phyloP scores from a whole-genome alignment of 35 echinoderm and acorn worm genomes.

The Lytechinus pictus region DNA sequence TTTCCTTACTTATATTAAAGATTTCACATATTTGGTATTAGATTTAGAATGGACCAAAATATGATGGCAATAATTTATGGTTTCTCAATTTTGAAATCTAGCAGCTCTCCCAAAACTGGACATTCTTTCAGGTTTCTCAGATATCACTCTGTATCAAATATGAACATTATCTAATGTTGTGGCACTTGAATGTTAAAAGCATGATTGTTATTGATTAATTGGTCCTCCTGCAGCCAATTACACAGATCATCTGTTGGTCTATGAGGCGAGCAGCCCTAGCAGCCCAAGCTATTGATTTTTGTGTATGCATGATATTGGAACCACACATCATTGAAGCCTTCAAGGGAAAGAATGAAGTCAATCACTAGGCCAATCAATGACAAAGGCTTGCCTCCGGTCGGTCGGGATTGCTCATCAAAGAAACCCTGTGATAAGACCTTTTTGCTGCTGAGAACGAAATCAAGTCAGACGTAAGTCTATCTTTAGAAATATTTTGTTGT shows the following conservation, averaged over 20 bases:
- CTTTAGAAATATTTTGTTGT: neutral
- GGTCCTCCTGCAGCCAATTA: neutral
- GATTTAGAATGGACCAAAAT: too few species aligned
- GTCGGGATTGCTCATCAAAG: neutral
- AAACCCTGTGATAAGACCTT: neutral
- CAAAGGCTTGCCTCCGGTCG: neutral
- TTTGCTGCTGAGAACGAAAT: neutral
- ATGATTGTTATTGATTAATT: neutral
- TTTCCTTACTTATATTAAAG: too few species aligned
- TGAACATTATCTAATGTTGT: neutral
- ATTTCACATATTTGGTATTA: too few species aligned
- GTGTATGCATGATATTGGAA: neutral
- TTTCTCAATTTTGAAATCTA: too few species aligned
- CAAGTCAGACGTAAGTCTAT: neutral
- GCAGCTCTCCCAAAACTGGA: too few species aligned
- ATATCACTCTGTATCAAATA: neutral
- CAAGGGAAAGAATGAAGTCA: neutral
- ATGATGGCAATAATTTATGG: too few species aligned
- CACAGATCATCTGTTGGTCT: neutral
- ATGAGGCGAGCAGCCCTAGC: neutral
- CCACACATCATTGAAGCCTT: neutral
- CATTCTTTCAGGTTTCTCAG: too few species aligned
- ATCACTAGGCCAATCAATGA: neutral
- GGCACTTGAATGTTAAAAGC: neutral
- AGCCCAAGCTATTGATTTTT: neutral